Base-by-base conservation (phyloP, 2,113 vertebrate species). In the Pseudopodoces humilis region DNA sequence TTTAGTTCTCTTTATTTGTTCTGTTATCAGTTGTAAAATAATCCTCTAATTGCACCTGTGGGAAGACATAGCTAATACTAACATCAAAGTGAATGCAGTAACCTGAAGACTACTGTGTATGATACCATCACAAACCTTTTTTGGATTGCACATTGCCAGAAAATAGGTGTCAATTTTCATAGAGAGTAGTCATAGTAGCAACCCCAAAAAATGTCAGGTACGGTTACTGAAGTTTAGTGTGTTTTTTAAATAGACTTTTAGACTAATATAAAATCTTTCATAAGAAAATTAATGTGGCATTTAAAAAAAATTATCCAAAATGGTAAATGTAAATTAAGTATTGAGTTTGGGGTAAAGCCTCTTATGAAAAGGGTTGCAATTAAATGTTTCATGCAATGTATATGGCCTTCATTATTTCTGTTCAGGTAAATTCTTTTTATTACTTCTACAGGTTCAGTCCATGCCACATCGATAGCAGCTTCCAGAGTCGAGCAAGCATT, bases 401-500 rank as follows among this genome's bases (percentile, higher is more conserved):
- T 64, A 7, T 83, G 56, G 9, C 15, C 33, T 86, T 86, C n/a
- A 9, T 92, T 92, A 67, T 88, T 83, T 83, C 27, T 90, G 22
- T 96, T 62, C 92, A 37, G 30, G 15, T 79, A 74, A 37, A 59
- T 43, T 18, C 44, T 92, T 82, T 77, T 67, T 6, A 19, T 35
- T 89, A 28, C 70, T 83, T 93, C 44, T 64, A 4, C 97, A 99
- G 99, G 99, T 97, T 99, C 99, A 1, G 92, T 99, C 62, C 99
- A 99, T 6, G 99, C 99, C 39, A 99, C 99, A 0, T 99, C 99
- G 8, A 99, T 99, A 93, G 99, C 99, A 27, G 99, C 99, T 78
- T 99, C 99, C 7, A 98, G 99, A 75, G 99, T 99, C 88, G 99
- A 99, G 94, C 99, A 99, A 98, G 99, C 99, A 1, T 97, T 99